Evolutionary conservation across 2,888 invertebrate genomes (phyloP).

Genomic region (Abrostola tripartita): DNA sequence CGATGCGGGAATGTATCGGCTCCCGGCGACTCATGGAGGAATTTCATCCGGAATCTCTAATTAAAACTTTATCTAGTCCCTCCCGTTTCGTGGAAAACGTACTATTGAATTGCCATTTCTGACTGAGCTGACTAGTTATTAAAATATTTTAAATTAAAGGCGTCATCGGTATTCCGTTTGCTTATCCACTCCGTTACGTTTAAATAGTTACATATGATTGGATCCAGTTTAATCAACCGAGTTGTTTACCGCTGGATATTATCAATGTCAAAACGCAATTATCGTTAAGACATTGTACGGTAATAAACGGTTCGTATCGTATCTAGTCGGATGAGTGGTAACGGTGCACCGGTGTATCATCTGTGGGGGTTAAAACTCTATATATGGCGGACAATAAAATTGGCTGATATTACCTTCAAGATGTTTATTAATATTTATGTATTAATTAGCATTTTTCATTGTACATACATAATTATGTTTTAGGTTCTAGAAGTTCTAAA

Average conservation of each 20-base stretch:
- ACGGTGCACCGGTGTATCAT: slow-evolving; percentile 48
- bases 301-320: slow-evolving; percentile 56
- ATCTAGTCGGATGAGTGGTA: slow-evolving; percentile 54
- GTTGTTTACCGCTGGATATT: slow-evolving; percentile 44
- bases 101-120: slow-evolving; percentile 47
- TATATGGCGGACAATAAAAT: slow-evolving; percentile 56
- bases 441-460: slow-evolving; percentile 53
- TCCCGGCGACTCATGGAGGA: slow-evolving; percentile 75
- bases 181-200: slow-evolving; percentile 28
- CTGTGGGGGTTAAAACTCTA: slow-evolving; percentile 43
- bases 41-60: slow-evolving; percentile 86
- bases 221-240: slow-evolving; percentile 46
- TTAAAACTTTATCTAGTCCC: slow-evolving; percentile 86
- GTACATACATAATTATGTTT: slow-evolving; percentile 45
- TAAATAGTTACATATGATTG: slow-evolving; percentile 41
- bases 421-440: slow-evolving; percentile 55
- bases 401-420: slow-evolving; percentile 46
- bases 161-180: slow-evolving; percentile 34
- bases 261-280: slow-evolving; percentile 61
- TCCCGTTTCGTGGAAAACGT: slow-evolving; percentile 64
- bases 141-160: slow-evolving; percentile 45
- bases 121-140: slow-evolving; percentile 40
- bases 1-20: slow-evolving; percentile 84
- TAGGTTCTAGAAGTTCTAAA: slow-evolving; percentile 36
- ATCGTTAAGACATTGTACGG: slow-evolving; percentile 56